Evolutionary conservation across 2,888 invertebrate genomes (phyloP), one percentile per base, ranked within the genome.

Genomic region (Macaria notata): DNA sequence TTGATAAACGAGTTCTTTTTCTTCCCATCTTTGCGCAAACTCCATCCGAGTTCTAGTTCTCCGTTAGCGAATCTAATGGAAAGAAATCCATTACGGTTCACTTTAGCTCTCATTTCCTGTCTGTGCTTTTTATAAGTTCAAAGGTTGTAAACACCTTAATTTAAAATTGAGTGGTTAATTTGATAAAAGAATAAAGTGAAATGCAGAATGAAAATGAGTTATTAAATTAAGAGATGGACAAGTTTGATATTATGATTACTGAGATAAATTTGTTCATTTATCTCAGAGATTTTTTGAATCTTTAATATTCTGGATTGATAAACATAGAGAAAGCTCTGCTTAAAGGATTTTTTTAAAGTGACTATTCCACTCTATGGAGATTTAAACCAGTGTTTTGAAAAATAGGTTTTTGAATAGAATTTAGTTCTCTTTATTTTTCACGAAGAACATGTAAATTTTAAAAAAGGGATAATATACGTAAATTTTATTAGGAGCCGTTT

Each of bases 101-200:
- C 66, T 79, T 79, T 72, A 73, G 73, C 75, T 68, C 70, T 69
- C 72, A 63, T 75, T 58, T 73, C 56, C 53, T 71, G 72, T 76
- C 19, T 19, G 59, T 66, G 54, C 64, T 59, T 59, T 66, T 59
- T 61, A 45, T 53, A 49, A 49, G 9, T 46, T 5, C 31, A 36
- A 48, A 51, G 46, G 46, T 52, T 55, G 30, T 42, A 55, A 56
- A 45, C 52, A 30, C 31, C 49, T 55, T 51, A 55, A 59, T 51
- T 54, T 47, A 29, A 39, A 8, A 55, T 50, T 54, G 39, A 47
- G 44, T 51, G 47, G 44, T 59, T 59, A 51, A 44, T 54, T 51
- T 33, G 48, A 49, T 54, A 50, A 54, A 9, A 44, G 29, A 47
- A 50, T 47, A 31, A 47, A 49, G 47, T 49, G 31, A 58, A 46